phyloP scores from a whole-genome alignment of 1,140 invertebrate species.

The silkworm (Bombyx mori) region ASM3026992v2 NC_085122.1:8280001-8280500 shows the following conservation, averaged over 20 bases:
- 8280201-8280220: too few species aligned
- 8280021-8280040: too few species aligned
- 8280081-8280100: too few species aligned
- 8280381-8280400: constrained; percentile 26
- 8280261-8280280: constrained; percentile 4
- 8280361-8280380: constrained; percentile 34
- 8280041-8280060: too few species aligned
- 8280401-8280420: constrained; percentile 56
- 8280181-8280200: too few species aligned
- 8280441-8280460: neutral
- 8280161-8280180: too few species aligned
- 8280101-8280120: too few species aligned
- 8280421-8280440: constrained; percentile 4
- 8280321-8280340: constrained; percentile 26
- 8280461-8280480: constrained; percentile 32
- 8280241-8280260: neutral
- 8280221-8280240: too few species aligned
- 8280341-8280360: constrained; percentile 48
- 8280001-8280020: too few species aligned
- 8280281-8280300: constrained; percentile 32
- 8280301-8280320: constrained; percentile 34
- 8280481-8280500: constrained; percentile 47
- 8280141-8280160: too few species aligned
- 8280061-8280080: too few species aligned
- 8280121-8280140: too few species aligned